Base-by-base conservation (phyloP, 1,140 invertebrate species). In the Amyelois transitella region DNA sequence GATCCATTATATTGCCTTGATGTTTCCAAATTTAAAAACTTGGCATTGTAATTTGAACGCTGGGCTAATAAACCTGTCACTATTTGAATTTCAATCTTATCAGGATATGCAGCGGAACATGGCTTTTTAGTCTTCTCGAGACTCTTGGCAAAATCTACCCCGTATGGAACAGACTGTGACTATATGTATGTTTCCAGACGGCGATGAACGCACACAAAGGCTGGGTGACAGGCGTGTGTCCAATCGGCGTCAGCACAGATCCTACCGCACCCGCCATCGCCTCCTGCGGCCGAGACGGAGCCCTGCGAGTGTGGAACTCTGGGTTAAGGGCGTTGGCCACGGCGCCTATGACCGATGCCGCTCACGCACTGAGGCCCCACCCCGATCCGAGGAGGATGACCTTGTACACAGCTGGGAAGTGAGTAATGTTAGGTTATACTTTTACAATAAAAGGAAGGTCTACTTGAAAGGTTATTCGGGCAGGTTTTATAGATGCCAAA, bases 121-220 rank as follows among this genome's bases (percentile, higher is more conserved):
- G n/a, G n/a, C n/a, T n/a, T n/a, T n/a, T n/a, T n/a, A n/a, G n/a
- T n/a, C n/a, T n/a, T n/a, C n/a, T n/a, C n/a, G n/a, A n/a, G n/a
- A n/a, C n/a, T n/a, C n/a, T n/a, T n/a, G n/a, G n/a, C n/a, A n/a
- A n/a, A n/a, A n/a, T n/a, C n/a, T n/a, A n/a, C n/a, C n/a, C n/a
- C n/a, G n/a, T n/a, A n/a, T n/a, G n/a, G n/a, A n/a, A n/a, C 25
- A 18, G 10, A 6, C 25, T 4, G 2, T 10, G 4, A 2, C 8
- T 4, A 32, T 10, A 10, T 10, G 6, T 32, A 10, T 12, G 7
- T 54, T 4, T 54, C 10, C 89, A 96, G 91, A 95, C 94, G 21
- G 78, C 96, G 17, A 96, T 95, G 79, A 94, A 95, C 81, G 96
- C 95, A 25, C 96, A 97, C 83, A 95, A 95, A 81, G 95, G 96